A percentile compares a stretch with the other conserved stretches of the same genome.
phyloP scores from a whole-genome alignment of 2,797 vertebrate species.

The Pyrocephalus nanus region DNA sequence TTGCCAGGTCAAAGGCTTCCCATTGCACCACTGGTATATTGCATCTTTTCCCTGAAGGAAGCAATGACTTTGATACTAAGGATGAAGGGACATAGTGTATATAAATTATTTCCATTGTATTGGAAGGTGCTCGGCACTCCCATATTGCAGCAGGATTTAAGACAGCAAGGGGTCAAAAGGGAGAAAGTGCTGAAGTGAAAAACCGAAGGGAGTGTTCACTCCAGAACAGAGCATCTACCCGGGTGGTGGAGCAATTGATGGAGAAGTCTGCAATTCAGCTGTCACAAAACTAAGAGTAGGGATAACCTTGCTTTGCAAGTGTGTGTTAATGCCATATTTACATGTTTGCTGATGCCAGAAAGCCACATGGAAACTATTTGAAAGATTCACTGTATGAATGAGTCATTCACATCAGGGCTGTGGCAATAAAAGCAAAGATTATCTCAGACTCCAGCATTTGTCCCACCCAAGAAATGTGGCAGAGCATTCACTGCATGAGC shows the following conservation, averaged over 20 bases:
- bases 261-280: neutral
- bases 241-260: neutral
- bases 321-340: neutral
- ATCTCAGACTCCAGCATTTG: neutral
- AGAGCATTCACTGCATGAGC: neutral
- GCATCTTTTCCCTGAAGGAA: neutral
- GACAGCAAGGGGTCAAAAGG: neutral
- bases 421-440: neutral
- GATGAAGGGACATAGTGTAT: accelerated
- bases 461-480: neutral
- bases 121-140: neutral
- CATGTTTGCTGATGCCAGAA: neutral
- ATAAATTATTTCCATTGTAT: neutral
- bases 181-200: neutral
- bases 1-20: neutral
- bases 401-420: neutral
- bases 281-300: neutral
- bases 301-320: neutral
- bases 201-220: neutral
- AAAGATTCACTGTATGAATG: neutral
- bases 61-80: neutral
- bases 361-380: neutral
- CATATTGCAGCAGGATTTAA: neutral
- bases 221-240: neutral
- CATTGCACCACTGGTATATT: neutral